phyloP scores from a whole-genome alignment of 2,888 invertebrate species.

The Onthophagus sagittarius region DNA sequence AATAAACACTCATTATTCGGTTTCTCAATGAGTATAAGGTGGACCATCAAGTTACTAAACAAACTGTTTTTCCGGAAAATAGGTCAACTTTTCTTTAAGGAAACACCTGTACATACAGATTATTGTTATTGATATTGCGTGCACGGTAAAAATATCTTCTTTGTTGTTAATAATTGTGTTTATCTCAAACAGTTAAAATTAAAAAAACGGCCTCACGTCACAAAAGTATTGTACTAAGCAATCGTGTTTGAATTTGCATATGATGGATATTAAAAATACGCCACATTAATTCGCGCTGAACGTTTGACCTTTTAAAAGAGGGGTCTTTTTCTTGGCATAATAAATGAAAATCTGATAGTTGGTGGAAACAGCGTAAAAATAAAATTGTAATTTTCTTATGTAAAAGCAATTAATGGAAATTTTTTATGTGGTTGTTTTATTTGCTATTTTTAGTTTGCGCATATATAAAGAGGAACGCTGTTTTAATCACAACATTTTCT shows the following conservation, averaged over 20 bases:
- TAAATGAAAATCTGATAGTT: not conserved
- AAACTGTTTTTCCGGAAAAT: too few species aligned
- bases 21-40: conserved; percentile 58
- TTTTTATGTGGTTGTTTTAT: not conserved
- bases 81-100: too few species aligned
- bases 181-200: not conserved
- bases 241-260: not conserved
- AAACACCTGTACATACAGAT: too few species aligned
- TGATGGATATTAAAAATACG: not conserved
- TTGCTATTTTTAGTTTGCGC: not conserved
- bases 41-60: conserved; percentile 42
- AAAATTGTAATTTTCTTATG: not conserved
- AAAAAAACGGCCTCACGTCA: not conserved
- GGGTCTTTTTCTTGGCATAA: not conserved
- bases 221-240: not conserved
- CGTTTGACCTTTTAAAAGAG: not conserved
- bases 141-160: not conserved
- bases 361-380: not conserved
- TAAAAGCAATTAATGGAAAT: not conserved
- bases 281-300: not conserved
- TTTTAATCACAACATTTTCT: too few species aligned
- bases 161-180: not conserved
- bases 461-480: not conserved
- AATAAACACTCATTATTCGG: conserved; percentile 52
- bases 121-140: too few species aligned